Evolutionary conservation across 2,797 vertebrate species (phyloP).

Genomic region (Eupleurogrammus muticus): DNA sequence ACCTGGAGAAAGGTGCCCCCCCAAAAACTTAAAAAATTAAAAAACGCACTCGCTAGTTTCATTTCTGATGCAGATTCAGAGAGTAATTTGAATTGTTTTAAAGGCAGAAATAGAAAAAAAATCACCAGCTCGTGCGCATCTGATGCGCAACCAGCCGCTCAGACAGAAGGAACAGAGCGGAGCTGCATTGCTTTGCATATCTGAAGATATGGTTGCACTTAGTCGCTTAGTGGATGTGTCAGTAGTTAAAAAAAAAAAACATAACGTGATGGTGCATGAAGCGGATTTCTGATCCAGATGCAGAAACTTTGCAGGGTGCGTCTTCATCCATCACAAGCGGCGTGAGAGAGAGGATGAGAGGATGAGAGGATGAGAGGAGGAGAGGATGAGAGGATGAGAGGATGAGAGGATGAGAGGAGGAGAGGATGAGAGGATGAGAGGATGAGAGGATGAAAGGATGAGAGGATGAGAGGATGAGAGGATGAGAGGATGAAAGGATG

Average conservation of each 20-base stretch:
- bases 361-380: no score
- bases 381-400: no score
- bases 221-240: conserved; percentile 19
- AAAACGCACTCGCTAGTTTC: no score
- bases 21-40: no score
- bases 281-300: background rate
- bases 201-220: conserved; percentile 56
- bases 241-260: background rate
- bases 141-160: conserved; percentile 33
- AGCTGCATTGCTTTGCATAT: conserved; percentile 84
- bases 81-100: background rate
- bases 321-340: no score
- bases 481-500: no score
- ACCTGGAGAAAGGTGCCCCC: conserved; percentile 97
- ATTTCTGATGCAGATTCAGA: no score
- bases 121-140: background rate
- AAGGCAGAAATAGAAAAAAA: background rate
- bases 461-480: background rate
- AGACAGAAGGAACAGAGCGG: conserved; percentile 31
- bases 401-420: no score
- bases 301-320: conserved; percentile 44
- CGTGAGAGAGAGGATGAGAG: no score
- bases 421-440: background rate
- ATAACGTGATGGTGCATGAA: background rate
- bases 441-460: no score